Conservation (phyloP, 23 tunicate genomes). For the Oikopleura albicans region DNA sequence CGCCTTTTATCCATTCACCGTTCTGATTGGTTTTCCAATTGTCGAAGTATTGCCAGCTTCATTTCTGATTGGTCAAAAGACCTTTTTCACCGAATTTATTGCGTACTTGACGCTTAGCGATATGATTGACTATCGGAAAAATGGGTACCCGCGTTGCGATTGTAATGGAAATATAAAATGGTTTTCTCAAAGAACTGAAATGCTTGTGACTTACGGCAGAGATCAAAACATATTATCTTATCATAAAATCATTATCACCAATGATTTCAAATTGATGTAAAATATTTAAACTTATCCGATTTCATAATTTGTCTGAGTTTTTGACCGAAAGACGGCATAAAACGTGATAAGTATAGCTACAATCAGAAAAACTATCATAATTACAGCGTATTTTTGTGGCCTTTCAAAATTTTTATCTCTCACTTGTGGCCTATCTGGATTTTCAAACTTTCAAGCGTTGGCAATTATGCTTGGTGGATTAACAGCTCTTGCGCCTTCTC, state of each 20-base stretch:
- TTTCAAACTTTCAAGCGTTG: neutral
- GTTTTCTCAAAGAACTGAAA: slow-evolving; percentile 58
- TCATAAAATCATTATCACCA: no score
- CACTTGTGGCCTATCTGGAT: neutral
- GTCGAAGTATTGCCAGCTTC: slow-evolving; percentile 19
- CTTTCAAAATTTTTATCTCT: no score
- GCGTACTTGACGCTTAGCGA: slow-evolving; percentile 37
- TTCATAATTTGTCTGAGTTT: no score
- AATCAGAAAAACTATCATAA: no score
- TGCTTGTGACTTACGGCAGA: slow-evolving; percentile 78
- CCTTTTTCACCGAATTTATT: slow-evolving; percentile 59
- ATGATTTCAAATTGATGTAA: no score
- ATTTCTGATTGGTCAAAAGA: slow-evolving; percentile 43
- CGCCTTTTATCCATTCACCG: neutral
- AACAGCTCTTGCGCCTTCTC: neutral
- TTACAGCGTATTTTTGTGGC: no score
- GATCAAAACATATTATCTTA: no score
- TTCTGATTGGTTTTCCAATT: neutral
- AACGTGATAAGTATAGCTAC: no score
- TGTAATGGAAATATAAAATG: slow-evolving; percentile 26
- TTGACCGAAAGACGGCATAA: no score
- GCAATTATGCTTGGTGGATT: neutral
- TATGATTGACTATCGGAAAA: slow-evolving; percentile 26
- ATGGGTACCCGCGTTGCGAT: slow-evolving; percentile 32
- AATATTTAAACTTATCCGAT: no score